Evolutionary conservation across 2,888 invertebrate species (phyloP).

Genomic region (Aelia acuminata): DNA sequence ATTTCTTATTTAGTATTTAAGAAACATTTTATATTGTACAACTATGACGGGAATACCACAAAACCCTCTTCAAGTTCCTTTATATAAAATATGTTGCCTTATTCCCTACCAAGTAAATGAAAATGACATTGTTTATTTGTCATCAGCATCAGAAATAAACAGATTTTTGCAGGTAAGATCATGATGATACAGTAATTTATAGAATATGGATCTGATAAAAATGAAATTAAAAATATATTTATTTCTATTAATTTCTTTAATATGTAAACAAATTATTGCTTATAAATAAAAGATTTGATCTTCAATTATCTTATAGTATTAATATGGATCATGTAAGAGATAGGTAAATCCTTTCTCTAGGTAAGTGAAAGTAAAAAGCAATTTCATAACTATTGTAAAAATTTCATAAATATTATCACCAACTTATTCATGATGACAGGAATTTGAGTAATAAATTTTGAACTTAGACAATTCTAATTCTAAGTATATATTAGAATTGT

Average conservation of each 20-base stretch:
- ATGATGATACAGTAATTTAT: background rate
- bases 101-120: background rate
- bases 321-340: too few relatives aligned
- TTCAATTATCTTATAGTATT: background rate
- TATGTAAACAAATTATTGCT: background rate
- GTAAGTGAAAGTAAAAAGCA: too few relatives aligned
- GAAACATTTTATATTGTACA: background rate
- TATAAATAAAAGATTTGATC: background rate
- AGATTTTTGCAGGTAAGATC: conserved; percentile 33
- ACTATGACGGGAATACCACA: conserved; percentile 25
- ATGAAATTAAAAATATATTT: background rate
- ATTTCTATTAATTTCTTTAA: background rate
- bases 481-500: too few relatives aligned
- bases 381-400: too few relatives aligned
- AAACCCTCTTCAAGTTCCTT: background rate
- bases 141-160: background rate
- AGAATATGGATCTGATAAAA: background rate
- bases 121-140: conserved; percentile 15
- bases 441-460: too few relatives aligned
- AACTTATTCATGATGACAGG: too few relatives aligned
- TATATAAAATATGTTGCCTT: conserved; percentile 35
- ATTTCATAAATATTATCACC: too few relatives aligned
- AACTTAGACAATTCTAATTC: too few relatives aligned
- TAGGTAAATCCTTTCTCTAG: too few relatives aligned
- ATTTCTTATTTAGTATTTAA: background rate